Conservation (phyloP, 2,888 invertebrate genomes). For the Saturnia pavonia region DNA sequence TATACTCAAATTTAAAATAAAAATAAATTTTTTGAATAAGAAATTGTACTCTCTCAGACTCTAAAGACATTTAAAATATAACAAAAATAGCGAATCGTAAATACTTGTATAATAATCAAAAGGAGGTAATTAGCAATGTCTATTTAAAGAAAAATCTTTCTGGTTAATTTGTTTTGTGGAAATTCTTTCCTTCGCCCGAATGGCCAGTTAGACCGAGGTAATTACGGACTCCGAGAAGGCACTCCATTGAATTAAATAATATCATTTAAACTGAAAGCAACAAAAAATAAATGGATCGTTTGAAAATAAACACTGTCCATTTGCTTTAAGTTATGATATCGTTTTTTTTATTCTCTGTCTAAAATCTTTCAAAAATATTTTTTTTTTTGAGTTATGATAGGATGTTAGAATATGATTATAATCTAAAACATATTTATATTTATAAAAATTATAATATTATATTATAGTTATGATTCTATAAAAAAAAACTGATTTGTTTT, state of each 20-base stretch:
- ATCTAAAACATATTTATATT: too few species aligned
- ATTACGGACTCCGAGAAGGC: conserved; percentile 41
- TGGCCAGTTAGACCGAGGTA: conserved; percentile 39
- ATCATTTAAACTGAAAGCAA: conserved; percentile 37
- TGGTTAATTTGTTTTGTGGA: conserved; percentile 41
- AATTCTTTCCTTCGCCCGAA: conserved; percentile 36
- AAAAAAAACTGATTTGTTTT: background rate
- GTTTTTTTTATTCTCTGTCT: conserved; percentile 19
- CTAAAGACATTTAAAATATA: background rate
- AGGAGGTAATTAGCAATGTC: conserved; percentile 40
- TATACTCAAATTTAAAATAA: background rate
- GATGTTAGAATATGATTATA: too few species aligned
- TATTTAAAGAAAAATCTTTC: conserved; percentile 42
- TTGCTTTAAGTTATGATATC: conserved; percentile 16
- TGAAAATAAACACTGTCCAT: conserved; percentile 18
- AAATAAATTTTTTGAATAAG: background rate
- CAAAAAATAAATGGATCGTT: conserved; percentile 35
- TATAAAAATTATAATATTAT: background rate
- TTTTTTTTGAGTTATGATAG: too few species aligned
- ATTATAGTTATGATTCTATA: too few species aligned
- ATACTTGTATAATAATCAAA: conserved; percentile 18
- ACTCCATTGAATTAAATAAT: conserved; percentile 43
- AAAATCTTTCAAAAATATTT: conserved; percentile 10
- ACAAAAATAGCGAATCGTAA: background rate
- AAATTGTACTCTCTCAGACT: background rate